Base-by-base conservation (phyloP, 2,797 vertebrate species). In the Adelosebastes latens region DNA sequence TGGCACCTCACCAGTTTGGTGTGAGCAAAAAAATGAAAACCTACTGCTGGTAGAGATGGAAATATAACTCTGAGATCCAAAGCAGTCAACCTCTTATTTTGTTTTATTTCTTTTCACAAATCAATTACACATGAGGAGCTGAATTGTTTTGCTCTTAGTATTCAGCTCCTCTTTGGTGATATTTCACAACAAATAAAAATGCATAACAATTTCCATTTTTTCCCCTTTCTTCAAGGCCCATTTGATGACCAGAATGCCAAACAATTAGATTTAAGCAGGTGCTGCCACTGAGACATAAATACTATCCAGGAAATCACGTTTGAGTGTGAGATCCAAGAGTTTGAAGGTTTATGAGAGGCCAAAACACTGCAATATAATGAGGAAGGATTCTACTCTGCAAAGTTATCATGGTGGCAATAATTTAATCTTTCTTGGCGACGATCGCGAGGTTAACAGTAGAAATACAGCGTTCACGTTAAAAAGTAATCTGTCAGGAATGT, bases 1-100 rank as follows among this genome's bases (percentile, higher is more conserved):
- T 95, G 87, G 82, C 92, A 87, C 86, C 79, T 86, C 74, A 27
- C 61, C 32, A 66, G 76, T 66, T 73, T 42, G 8, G 74, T 75
- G 53, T 49, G 60, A 84, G 74, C 22, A 14, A 1, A 32, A 55
- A 72, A 63, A 34, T 0, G 12, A 22, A 2, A 2, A 27, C 24
- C 0, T 12, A 8, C 34, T 9, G 52, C 55, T 63, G 75, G 13
- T 72, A 6, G 34, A 77, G 42, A 31, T 9, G 18, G 42, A 77
- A 39, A 8, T 16, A 22, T 6, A 59, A 55, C 25, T 49, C 36
- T 18, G 52, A 65, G 10, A 42, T 29, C 1, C 32, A 46, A 42
- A 72, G 56, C 56, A 14, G 62, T 18, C 36, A 14, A 29, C 22
- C 2, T 2, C 22, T n/a, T 31, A 34, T 69, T 39, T 62, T 42